Base-by-base conservation (phyloP, 2,888 invertebrate species). In the Aricia artaxerxes region DNA sequence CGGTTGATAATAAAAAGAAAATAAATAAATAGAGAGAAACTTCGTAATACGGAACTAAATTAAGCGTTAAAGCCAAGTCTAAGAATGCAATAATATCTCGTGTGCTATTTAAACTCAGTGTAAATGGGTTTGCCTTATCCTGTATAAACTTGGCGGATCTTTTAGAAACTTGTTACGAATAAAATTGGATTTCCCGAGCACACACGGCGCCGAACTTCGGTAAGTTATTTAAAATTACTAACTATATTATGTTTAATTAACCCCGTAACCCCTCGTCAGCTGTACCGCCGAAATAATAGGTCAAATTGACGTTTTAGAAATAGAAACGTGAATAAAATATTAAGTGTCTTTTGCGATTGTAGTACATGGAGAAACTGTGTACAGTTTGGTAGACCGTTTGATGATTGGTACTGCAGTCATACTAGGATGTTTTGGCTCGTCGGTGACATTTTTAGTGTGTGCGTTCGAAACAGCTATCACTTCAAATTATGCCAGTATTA, bases 81-180 rank as follows among this genome's bases (percentile, higher is more conserved):
- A 76, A 76, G 76, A 53, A 35, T 53, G 76, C 76, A 76, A 76
- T 76, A 76, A 76, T 76, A 53, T 53, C 73, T 73, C 31, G 31
- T 73, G 61, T 73, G 60, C 79, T 82, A 79, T 82, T 82, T 80
- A 80, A 82, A 81, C 80, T 82, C 79, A 79, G 77, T 80, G 79
- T 80, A 82, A 80, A 81, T 81, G 80, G 78, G 78, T 81, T 82
- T 81, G 81, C 79, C 80, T 81, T 82, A 81, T 81, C 79, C 79
- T 81, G 78, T 80, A 77, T 78, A 81, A 81, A 81, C 79, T 80
- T 78, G 72, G 76, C 72, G 44, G 79, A 81, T 81, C 79, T 82
- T 81, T 81, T 80, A 80, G 75, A 80, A 81, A 81, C 81, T 81
- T 81, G 82, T 82, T 82, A 80, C 80, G 81, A 81, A 81, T 82